phyloP scores from a whole-genome alignment of 2,888 invertebrate genomes.

The Monoplex corrugatus region DNA sequence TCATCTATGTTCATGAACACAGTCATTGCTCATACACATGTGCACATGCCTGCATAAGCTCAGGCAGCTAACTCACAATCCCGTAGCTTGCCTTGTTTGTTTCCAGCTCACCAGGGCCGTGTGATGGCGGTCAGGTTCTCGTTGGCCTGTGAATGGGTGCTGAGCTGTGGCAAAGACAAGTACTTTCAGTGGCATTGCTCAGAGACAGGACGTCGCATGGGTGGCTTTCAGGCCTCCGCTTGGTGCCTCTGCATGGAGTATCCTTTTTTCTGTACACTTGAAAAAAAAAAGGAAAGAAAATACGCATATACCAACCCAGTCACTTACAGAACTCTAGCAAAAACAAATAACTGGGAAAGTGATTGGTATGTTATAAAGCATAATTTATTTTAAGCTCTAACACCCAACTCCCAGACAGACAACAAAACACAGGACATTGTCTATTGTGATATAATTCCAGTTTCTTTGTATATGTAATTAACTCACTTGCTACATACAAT shows the following conservation, averaged over 20 bases:
- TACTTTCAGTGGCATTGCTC: conserved; percentile 96
- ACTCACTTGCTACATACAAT: too few species aligned
- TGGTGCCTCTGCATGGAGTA: conserved; percentile 97
- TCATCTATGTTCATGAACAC: too few species aligned
- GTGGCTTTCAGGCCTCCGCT: conserved; percentile 92
- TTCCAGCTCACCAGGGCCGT: conserved; percentile 87
- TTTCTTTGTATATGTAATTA: too few species aligned
- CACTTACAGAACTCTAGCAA: neutral
- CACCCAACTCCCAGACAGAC: too few species aligned
- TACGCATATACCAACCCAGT: neutral
- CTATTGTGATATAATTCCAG: too few species aligned
- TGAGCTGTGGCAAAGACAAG: conserved; percentile 97
- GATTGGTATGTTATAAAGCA: too few species aligned
- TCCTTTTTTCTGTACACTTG: conserved; percentile 76
- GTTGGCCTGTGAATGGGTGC: conserved; percentile 92
- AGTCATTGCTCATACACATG: too few species aligned
- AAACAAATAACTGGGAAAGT: neutral
- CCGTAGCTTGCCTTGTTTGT: neutral
- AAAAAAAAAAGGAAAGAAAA: too few species aligned
- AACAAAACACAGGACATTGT: too few species aligned
- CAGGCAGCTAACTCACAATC: too few species aligned
- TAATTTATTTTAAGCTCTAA: too few species aligned
- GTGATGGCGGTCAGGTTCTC: conserved; percentile 93
- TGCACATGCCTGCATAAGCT: too few species aligned
- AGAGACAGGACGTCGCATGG: conserved; percentile 92